Conservation (phyloP, 37 sponge, comb jelly and placozoan species). For the Crambe crambe region DNA sequence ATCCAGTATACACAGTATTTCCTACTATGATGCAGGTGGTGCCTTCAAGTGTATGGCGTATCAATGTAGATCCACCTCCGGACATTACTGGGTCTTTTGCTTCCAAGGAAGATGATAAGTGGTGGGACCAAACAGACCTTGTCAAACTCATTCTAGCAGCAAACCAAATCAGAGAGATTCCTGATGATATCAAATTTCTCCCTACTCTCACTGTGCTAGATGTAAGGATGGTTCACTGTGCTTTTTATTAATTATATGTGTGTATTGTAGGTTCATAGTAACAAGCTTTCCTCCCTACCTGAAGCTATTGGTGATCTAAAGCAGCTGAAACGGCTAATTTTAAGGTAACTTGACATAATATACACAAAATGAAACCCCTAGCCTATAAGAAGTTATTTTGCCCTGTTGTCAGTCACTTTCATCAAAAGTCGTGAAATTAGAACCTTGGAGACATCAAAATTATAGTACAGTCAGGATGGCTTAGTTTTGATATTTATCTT, state of each 20-base stretch:
- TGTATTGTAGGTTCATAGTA: constrained; percentile 61
- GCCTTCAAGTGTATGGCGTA: constrained; percentile 66
- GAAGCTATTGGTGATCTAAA: constrained; percentile 56
- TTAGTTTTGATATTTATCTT: no score
- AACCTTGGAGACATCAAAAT: no score
- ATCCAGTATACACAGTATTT: not conserved
- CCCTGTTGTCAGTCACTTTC: not conserved
- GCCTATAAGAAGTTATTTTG: not conserved
- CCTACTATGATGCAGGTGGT: constrained; percentile 25
- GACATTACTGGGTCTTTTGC: constrained; percentile 15
- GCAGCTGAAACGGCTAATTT: constrained; percentile 54
- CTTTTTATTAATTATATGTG: not conserved
- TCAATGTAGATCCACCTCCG: constrained; percentile 50
- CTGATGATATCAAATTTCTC: constrained; percentile 70
- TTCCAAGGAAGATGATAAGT: constrained; percentile 26
- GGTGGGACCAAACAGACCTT: constrained; percentile 89
- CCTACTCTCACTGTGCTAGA: constrained; percentile 61
- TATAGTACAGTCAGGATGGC: no score
- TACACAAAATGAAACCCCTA: not conserved
- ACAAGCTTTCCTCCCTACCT: constrained; percentile 58
- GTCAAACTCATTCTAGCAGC: constrained; percentile 73
- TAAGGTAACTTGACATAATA: constrained; percentile 45
- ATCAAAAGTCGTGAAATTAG: no score
- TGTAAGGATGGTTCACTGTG: constrained; percentile 43
- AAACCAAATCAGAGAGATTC: constrained; percentile 62